phyloP scores from a whole-genome alignment of 2,113 vertebrate species.

The Ceyx cyanopectus region DNA sequence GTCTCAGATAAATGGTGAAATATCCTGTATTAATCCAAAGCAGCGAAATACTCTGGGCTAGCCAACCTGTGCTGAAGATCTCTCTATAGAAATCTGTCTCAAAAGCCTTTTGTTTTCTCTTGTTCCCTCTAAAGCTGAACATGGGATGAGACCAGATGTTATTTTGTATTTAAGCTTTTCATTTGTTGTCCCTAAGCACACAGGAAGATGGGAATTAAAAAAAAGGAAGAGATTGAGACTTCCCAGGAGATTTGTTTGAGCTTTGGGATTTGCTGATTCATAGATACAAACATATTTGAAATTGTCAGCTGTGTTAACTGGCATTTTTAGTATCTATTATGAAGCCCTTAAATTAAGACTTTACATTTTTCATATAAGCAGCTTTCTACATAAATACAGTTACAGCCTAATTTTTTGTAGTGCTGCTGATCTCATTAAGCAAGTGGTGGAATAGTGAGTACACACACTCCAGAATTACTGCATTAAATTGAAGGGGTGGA shows the following conservation, averaged over 20 bases:
- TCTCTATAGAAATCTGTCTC: neutral
- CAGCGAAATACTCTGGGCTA: neutral
- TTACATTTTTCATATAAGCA: neutral
- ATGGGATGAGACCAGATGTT: neutral
- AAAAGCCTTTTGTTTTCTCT: slow-evolving; percentile 7
- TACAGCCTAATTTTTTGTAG: neutral
- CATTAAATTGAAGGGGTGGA: neutral
- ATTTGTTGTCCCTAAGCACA: slow-evolving; percentile 1
- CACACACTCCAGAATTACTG: neutral
- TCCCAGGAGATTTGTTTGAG: neutral
- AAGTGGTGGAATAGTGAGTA: neutral
- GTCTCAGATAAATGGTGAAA: neutral
- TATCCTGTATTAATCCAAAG: neutral
- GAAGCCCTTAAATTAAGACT: neutral
- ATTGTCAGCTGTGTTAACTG: neutral
- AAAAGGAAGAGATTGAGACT: neutral
- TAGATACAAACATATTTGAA: neutral
- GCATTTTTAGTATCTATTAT: neutral
- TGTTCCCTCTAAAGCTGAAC: neutral
- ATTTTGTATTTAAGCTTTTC: slow-evolving; percentile 26
- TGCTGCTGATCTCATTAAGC: neutral
- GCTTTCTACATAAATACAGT: neutral
- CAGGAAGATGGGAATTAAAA: neutral
- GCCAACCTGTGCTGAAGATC: neutral
- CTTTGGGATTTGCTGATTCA: neutral